These are phyloP conservation scores for Ctenochaetus hawaiiensis DNA, from an alignment of 2,797 vertebrate genomes.

Conservation along the genomic window DNA sequence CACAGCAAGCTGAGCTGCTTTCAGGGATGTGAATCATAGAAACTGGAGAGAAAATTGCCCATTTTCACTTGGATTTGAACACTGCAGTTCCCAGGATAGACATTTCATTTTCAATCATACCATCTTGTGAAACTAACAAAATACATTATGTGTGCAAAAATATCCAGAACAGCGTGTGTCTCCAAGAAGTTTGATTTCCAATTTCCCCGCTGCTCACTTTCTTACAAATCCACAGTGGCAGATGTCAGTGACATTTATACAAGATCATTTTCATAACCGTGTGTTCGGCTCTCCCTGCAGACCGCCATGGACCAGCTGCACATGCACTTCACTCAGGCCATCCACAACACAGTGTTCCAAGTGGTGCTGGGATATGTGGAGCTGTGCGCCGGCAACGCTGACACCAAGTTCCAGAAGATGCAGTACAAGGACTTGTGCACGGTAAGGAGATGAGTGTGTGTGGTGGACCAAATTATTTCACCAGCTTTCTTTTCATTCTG, in stretches of 20 bases:
- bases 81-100: not conserved
- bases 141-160: slow-evolving; percentile 9
- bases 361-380: slow-evolving; percentile 99
- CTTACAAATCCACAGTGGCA: slow-evolving; percentile 22
- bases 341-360: slow-evolving; percentile 99
- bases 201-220: slow-evolving; percentile 15
- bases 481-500: not conserved
- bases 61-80: slow-evolving; percentile 19
- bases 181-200: slow-evolving; percentile 24
- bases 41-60: slow-evolving; percentile 2
- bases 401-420: slow-evolving; percentile 99
- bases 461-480: not conserved
- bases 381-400: slow-evolving; percentile 95
- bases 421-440: slow-evolving; percentile 98
- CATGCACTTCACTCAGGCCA: slow-evolving; percentile 99
- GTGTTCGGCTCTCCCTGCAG: slow-evolving; percentile 77
- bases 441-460: slow-evolving; percentile 79
- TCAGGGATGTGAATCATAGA: slow-evolving; percentile 19
- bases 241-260: slow-evolving; percentile 26
- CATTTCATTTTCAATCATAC: slow-evolving; percentile 4
- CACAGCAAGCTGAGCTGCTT: slow-evolving; percentile 3
- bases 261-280: slow-evolving; percentile 24
- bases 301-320: slow-evolving; percentile 99
- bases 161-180: slow-evolving; percentile 6
- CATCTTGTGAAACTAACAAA: slow-evolving; percentile 12